Base-by-base conservation (phyloP, 1,140 invertebrate genomes). In the Ceratina calcarata region DNA sequence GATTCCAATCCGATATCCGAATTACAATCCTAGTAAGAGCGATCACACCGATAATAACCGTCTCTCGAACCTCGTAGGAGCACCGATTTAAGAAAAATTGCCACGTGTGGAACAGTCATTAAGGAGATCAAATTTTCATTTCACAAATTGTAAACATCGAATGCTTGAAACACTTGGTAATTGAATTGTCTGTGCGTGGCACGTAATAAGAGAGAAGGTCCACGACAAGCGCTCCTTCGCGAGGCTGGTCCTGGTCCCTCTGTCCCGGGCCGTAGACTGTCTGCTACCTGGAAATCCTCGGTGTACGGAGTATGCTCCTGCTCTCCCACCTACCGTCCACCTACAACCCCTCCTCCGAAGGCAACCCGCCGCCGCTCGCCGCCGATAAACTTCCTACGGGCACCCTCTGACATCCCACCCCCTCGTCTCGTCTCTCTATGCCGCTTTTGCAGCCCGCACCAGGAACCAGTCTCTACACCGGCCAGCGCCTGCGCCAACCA, bases 201-300 rank as follows among this genome's bases (percentile, higher is more conserved):
- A n/a, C 49, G 45, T 72, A 62, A 60, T 66, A 55, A 24, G 68
- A 60, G 60, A 68, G 79, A 69, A 69, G 74, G 77, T 84, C 70
- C 71, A 65, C 77, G 71, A 77, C 67, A 53, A 84, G 78, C 83
- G 73, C 67, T 82, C 81, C 80, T 72, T 80, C 74, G 62, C 86
- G 87, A 88, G 81, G 67, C 82, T 77, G 83, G 84, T 86, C 84
- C 84, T 86, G 83, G 84, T 86, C 84, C 72, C 83, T 86, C 84
- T 82, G 90, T 91, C 90, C 90, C 90, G 90, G 90, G 90, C 90
- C 90, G 89, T 90, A 91, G 90, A 91, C 90, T 91, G 87, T 80
- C 90, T 91, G 89, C 85, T 89, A 89, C 89, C 90, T 90, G 84
- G 90, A 91, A 90, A 91, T 86, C 90, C 90, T 91, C 87, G 87